Base-by-base conservation (phyloP, 2,797 vertebrate genomes). In the Melanotaenia parkinsoni region DNA sequence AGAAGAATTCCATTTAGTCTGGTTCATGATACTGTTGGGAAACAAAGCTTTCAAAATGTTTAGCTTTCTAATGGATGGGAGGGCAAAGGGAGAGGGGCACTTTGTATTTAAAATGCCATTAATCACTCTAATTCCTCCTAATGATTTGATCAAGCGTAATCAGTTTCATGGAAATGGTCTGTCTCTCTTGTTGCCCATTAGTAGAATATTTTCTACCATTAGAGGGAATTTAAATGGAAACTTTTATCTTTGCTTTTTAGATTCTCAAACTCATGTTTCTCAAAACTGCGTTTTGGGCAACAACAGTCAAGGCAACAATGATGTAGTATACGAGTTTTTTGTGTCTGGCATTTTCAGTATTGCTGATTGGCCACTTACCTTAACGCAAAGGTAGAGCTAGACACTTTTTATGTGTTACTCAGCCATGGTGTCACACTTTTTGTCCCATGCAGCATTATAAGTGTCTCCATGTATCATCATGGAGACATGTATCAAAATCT, bases 1-100 rank as follows among this genome's bases (percentile, higher is more conserved):
- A 66, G 74, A 82, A 85, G 82, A 91, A 91, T 89, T 77, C 73
- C 76, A 94, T 92, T 92, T 90, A 89, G 75, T 78, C 73, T 70
- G 30, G 64, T 67, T 80, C 73, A 67, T 84, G 85, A 91, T 86
- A 81, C 86, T 82, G 72, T 82, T 81, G 77, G 74, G 76, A 85
- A 86, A 83, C 70, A 70, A 84, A 85, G 72, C 74, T 76, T 90
- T 81, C 18, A 59, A 71, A 85, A 63, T 77, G 79, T 77, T 83
- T 87, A 86, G 79, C 78, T 77, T 80, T 35, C 67, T 77, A 79
- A 83, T 79, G 60, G 74, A 67, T 61, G 65, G 73, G 11, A 62
- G 72, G 70, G 69, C 58, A 76, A 73, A 22, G 63, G 33, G 59
- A 69, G 63, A 78, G 74, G 66, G 14, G 45, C 13, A 78, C 58